Base-by-base conservation (phyloP, 2,113 vertebrate species). In the Struthio camelus region DNA sequence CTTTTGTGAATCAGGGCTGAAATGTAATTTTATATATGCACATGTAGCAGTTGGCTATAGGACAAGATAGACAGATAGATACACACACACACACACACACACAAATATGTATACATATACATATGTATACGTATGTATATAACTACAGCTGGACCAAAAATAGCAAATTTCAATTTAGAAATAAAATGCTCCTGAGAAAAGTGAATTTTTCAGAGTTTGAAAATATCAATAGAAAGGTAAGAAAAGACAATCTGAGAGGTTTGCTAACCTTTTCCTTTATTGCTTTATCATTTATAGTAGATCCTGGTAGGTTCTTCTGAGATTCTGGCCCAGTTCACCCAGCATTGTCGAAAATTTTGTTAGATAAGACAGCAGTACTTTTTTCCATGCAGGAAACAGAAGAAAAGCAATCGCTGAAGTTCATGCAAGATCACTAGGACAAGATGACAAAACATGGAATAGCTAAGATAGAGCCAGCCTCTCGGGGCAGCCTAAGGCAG, bases 371-470 rank as follows among this genome's bases (percentile, higher is more conserved):
- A 81, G 17, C 15, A 91, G 28, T 58, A 61, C 40, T 70, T 89
- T 50, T 82, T 80, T 87, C 12, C 19, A 85, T 25, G 5, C 5
- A 54, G 27, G 40, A 70, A 64, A 58, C 4, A 40, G 42, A 67
- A 71, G 34, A 22, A 66, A 80, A 80, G 14, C 36, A 84, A 67
- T 23, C 54, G 4, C 34, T 50, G 15, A 53, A 71, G 36, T 48
- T 34, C 34, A 25, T 5, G n/a, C 3, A 61, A 66, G 8, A 6
- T 42, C 2, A 1, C 22, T 1, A 0, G 8, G 38, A 19, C 32
- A 69, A 59, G 19, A 25, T 1, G 9, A 82, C 42, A 70, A 80
- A 85, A 65, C 28, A 66, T 34, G 65, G 23, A 91, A 73, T 4
- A 77, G 36, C 38, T 70, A 50, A 90, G 67, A 3, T 10, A 44